Conservation (phyloP, 2,797 vertebrate species). For the Dendrocincla fuliginosa region DNA sequence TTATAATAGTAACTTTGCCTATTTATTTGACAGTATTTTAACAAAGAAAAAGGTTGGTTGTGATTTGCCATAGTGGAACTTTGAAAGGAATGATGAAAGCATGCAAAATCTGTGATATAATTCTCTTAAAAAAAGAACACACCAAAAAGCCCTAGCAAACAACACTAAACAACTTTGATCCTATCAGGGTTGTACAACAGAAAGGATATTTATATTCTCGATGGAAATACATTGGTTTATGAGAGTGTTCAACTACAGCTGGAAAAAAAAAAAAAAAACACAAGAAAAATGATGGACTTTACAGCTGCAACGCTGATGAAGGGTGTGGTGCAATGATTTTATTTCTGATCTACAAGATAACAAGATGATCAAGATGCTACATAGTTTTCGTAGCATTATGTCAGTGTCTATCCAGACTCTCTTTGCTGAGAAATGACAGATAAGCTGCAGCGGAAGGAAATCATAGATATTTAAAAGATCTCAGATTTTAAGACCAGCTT, state of each 20-base stretch:
- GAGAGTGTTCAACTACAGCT: neutral
- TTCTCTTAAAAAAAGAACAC: neutral
- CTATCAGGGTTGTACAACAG: neutral
- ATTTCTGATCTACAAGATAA: neutral
- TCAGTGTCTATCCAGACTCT: neutral
- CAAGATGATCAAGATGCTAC: neutral
- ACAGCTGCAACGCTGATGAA: neutral
- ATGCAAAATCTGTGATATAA: neutral
- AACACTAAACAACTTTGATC: neutral
- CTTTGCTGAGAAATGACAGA: neutral
- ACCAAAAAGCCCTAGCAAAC: neutral
- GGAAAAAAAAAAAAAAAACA: neutral
- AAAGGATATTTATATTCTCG: neutral
- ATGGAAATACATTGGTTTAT: neutral
- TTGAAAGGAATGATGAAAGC: neutral
- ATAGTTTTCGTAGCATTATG: neutral
- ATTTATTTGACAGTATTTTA: neutral
- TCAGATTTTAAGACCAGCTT: neutral
- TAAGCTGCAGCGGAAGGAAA: neutral
- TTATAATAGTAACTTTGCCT: neutral
- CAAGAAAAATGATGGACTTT: accelerated
- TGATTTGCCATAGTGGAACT: neutral
- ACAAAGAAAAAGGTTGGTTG: neutral
- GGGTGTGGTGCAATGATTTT: neutral
- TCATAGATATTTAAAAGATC: neutral